A percentile compares a stretch with the other conserved stretches of the same genome.
phyloP scores from a whole-genome alignment of 2,888 invertebrate species.

The Panorpa germanica region DNA sequence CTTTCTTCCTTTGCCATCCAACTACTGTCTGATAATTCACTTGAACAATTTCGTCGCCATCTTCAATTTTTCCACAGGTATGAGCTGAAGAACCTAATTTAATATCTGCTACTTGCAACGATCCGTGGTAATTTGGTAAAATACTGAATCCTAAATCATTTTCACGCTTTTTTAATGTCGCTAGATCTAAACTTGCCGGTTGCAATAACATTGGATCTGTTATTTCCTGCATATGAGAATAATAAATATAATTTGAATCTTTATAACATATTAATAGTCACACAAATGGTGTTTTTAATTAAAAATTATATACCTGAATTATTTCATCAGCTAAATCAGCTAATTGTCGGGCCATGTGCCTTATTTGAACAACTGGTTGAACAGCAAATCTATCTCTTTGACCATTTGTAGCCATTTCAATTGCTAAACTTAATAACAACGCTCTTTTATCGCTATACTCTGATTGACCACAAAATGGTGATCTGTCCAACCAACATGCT shows the following conservation, averaged over 20 bases:
- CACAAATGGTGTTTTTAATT: not conserved
- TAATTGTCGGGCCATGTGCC: conserved; percentile 51
- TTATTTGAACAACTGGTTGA: conserved; percentile 60
- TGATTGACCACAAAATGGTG: conserved; percentile 32
- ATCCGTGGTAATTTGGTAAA: conserved; percentile 64
- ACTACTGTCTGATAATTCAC: conserved; percentile 56
- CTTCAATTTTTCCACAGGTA: conserved; percentile 78
- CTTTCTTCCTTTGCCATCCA: conserved; percentile 67
- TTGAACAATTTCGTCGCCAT: conserved; percentile 92
- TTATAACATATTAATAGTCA: not conserved
- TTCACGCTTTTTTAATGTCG: conserved; percentile 69
- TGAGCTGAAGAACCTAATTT: conserved; percentile 86
- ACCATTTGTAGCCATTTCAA: conserved; percentile 80
- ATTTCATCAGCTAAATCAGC: conserved; percentile 69
- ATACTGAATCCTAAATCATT: conserved; percentile 83
- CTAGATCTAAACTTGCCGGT: conserved; percentile 77
- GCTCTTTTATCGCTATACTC: conserved; percentile 52
- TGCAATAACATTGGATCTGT: conserved; percentile 80
- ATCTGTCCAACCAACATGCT: conserved; percentile 76
- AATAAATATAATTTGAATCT: too few relatives aligned
- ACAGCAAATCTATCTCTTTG: conserved; percentile 81
- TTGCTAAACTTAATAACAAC: conserved; percentile 53
- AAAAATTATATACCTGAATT: conserved; percentile 50
- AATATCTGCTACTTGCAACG: conserved; percentile 62
- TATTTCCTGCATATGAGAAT: conserved; percentile 46